Base-by-base conservation (phyloP, 2,113 vertebrate genomes). In the Hippocampus barbouri region DNA sequence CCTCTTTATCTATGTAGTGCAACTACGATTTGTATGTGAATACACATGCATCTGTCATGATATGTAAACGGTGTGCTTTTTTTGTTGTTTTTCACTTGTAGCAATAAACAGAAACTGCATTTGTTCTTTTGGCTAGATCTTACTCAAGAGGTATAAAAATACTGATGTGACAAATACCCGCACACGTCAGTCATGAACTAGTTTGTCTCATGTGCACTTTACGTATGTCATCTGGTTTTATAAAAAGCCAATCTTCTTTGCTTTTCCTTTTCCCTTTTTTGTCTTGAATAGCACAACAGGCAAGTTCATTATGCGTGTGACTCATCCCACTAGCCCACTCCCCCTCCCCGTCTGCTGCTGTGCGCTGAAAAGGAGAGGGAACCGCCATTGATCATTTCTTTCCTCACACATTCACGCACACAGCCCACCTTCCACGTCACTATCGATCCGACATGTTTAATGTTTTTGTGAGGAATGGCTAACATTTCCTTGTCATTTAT, bases 331-430 rank as follows among this genome's bases (percentile, higher is more conserved):
- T 88, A 86, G 87, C 92, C 89, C 88, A 91, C 89, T 90, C 91
- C 89, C 89, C 90, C 90, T 91, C 88, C 87, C 87, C 88, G 86
- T 91, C 90, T 87, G 89, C 89, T 90, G 87, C 90, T 90, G 89
- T 85, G 89, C 85, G 80, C 88, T 90, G 89, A 88, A 90, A 86
- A 86, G 85, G 83, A 91, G 89, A 91, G 87, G 89, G 89, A 91
- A 92, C 88, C 83, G 89, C 87, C 91, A 92, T 92, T 90, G 91
- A 93, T 92, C 91, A 91, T 89, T 89, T 88, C 87, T 89, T 88
- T 86, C 85, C 89, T 87, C 89, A 83, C 89, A 89, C 88, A 89
- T 90, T 87, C 91, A 91, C 85, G 70, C 91, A 90, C 87, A 89
- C 90, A 90, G 78, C 85, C 87, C 87, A 87, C 88, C 86, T 89